A percentile compares a stretch with the other conserved stretches of the same genome.
Conservation (phyloP, 2,888 invertebrate species). For the Lithodes maja region DNA sequence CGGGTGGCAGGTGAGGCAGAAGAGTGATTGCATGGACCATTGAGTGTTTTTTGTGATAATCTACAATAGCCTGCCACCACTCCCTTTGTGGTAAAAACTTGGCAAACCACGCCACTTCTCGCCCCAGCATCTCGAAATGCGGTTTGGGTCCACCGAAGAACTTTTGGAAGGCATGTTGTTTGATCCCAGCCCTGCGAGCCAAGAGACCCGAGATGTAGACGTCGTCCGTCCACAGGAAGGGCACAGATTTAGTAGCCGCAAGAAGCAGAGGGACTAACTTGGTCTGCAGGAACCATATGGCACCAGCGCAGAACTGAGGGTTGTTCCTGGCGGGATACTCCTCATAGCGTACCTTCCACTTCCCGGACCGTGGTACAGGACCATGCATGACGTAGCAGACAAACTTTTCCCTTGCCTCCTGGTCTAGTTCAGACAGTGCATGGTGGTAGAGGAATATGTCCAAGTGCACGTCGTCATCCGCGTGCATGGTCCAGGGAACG, state of each 20-base stretch:
- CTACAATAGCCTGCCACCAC: slow-evolving; percentile 29
- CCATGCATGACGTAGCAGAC: slow-evolving; percentile 42
- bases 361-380: slow-evolving; percentile 72
- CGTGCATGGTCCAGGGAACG: slow-evolving; percentile 70
- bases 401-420: slow-evolving; percentile 1
- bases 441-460: slow-evolving; percentile 58
- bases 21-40: slow-evolving; percentile 10
- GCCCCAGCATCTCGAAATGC: neutral
- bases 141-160: slow-evolving; percentile 23
- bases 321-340: slow-evolving; percentile 72
- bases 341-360: slow-evolving; percentile 72
- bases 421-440: slow-evolving; percentile 22
- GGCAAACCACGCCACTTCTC: slow-evolving; percentile 30
- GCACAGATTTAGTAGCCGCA: slow-evolving; percentile 73
- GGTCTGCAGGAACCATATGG: slow-evolving; percentile 72
- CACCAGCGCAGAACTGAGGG: slow-evolving; percentile 73
- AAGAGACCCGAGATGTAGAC: slow-evolving; percentile 76
- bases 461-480: slow-evolving; percentile 72
- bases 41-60: slow-evolving; percentile 33
- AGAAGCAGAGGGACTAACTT: slow-evolving; percentile 72
- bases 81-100: slow-evolving; percentile 6
- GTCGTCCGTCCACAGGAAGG: slow-evolving; percentile 78
- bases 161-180: slow-evolving; percentile 19
- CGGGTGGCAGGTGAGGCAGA: neutral
- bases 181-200: slow-evolving; percentile 20